A percentile compares a stretch with the other conserved stretches of the same genome.
phyloP scores from a whole-genome alignment of 1,140 invertebrate species.

The Lepidostoma basale region DNA sequence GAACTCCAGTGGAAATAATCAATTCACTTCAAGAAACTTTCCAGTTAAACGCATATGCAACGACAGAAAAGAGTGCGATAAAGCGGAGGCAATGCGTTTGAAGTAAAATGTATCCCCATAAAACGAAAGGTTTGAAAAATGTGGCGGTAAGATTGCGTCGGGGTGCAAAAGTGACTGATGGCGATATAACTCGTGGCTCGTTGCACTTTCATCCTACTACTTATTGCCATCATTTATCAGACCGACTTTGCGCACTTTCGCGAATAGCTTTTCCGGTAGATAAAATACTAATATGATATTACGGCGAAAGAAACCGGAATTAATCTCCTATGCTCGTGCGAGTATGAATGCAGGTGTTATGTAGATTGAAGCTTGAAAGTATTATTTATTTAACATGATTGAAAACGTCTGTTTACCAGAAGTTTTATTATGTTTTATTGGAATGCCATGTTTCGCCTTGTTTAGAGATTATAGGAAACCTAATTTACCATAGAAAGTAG shows the following conservation, averaged over 20 bases:
- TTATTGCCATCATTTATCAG: conserved; percentile 42
- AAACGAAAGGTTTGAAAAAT: not conserved
- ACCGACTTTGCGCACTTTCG: conserved; percentile 27
- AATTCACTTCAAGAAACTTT: not conserved
- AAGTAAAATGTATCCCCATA: not conserved
- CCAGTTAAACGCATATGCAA: not conserved
- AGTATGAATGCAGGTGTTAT: no score
- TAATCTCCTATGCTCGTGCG: no score
- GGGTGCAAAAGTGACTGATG: conserved; percentile 14
- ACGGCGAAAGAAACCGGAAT: no score
- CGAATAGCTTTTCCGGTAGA: no score
- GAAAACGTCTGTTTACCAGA: no score
- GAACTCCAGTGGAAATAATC: not conserved
- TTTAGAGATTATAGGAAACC: no score
- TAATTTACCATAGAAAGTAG: no score
- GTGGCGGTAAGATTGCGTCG: not conserved
- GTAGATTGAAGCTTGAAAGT: no score
- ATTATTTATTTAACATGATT: no score
- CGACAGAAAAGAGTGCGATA: not conserved
- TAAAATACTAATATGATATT: no score
- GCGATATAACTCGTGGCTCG: conserved; percentile 34
- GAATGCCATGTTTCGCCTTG: no score
- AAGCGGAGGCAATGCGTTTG: not conserved
- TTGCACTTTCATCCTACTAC: conserved; percentile 36
- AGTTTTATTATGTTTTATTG: no score